Base-by-base conservation (phyloP, 2,797 vertebrate genomes). In the Pipistrellus pygmaeus region DNA sequence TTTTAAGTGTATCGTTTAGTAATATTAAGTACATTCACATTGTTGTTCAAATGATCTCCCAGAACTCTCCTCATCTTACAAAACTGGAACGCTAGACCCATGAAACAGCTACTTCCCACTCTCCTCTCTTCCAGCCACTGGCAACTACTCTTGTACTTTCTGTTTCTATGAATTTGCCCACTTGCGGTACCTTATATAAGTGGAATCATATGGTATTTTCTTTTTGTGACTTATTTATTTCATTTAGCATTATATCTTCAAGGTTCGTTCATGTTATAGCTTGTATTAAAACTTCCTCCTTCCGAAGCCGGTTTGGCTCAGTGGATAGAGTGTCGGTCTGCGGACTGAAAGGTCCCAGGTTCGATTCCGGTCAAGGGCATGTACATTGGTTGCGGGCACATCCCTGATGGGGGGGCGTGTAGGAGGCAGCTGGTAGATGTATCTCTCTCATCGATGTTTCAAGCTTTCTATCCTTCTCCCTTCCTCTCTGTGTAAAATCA, bases 201-300 rank as follows among this genome's bases (percentile, higher is more conserved):
- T 90, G 68, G 57, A 48, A 75, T 81, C 48, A 38, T 85, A 68
- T 15, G 53, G 23, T 71, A 27, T 81, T 75, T 18, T 78, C 15
- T 76, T 83, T 83, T 93, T 73, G 23, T 86, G 53, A 53, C 35
- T 53, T 11, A n/a, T 44, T 82, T 90, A 90, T 60, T 90, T 90
- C 44, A 71, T 32, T 86, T 86, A 69, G 18, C 7, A 5, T 51
- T 68, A 80, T 55, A 15, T 92, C 57, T 51, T 89, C 27, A 55
- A 10, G 69, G 44, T 82, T 85, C 10, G 5, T 93, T 27, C 8
- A 10, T 82, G 30, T 81, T 53, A 23, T 32, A 93, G 15, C 38
- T 68, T 27, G 23, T 71, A 64, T 90, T 66, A 86, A 25, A 46
- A 38, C 86, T 48, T 81, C 23, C 35, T 60, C 35, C 68, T 73